Base-by-base conservation (phyloP, 2,113 vertebrate species). In the Pollachius pollachius region DNA sequence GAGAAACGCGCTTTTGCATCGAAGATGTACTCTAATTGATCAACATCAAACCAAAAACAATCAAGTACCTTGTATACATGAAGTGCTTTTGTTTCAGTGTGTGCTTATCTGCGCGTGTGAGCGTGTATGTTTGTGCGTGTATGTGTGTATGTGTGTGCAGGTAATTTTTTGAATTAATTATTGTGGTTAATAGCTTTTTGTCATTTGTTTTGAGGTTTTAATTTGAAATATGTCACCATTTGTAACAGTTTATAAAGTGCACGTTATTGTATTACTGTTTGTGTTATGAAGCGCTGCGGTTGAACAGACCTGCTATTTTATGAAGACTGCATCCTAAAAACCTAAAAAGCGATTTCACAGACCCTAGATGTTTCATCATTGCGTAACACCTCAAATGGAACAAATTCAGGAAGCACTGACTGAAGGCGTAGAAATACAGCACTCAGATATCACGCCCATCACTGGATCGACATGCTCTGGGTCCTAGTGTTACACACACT, bases 11-110 rank as follows among this genome's bases (percentile, higher is more conserved):
- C 87, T 88, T 91, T 89, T 88, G 62, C 88, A 80, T 87, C 82
- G 87, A 88, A 90, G 79, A 91, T 89, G 71, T 85, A 88, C 89
- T 78, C 92, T 84, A 91, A 90, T 89, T 88, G 89, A 92, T 89
- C 83, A 77, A 89, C 89, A 65, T 81, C 66, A 65, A 80, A 91
- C 94, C 93, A 93, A 94, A 93, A 89, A 87, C 76, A 89, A 88
- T 89, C 90, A 72, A 72, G 80, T 89, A 89, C 80, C 72, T 76
- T 85, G 87, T 89, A 85, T 84, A 77, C 78, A 89, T 88, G 30
- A 92, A 92, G 91, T 91, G 92, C 92, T 91, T 90, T 87, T 80
- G 79, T 92, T 91, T 89, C 72, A 9, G 71, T 84, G 73, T 75
- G 64, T 75, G 85, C 66, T 59, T 25, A 16, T 64, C 25, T 18